Conservation (phyloP, 2,113 vertebrate genomes). For the Vanacampus margaritifer region DNA sequence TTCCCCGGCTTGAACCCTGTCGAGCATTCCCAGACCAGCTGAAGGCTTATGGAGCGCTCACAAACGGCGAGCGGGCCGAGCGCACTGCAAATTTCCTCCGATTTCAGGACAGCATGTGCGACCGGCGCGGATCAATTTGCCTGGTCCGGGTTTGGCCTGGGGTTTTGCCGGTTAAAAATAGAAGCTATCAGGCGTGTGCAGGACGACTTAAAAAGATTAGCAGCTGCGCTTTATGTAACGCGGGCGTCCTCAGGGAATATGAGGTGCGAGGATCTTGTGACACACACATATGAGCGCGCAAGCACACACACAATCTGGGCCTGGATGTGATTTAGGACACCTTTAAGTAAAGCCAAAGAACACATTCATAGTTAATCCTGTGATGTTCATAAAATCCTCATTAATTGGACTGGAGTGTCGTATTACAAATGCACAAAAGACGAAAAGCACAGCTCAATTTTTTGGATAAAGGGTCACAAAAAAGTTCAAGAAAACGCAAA, state of each 20-base stretch:
- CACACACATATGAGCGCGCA: neutral
- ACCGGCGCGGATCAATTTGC: conserved; percentile 38
- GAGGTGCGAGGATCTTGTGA: conserved; percentile 27
- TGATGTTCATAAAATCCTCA: no score
- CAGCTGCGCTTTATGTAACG: conserved; percentile 72
- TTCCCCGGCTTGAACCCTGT: neutral
- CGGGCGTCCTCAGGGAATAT: conserved; percentile 10
- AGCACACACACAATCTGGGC: neutral
- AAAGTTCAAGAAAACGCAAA: no score
- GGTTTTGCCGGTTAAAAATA: conserved; percentile 57
- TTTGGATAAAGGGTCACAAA: no score
- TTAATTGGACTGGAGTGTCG: no score
- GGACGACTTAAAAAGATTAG: conserved; percentile 44
- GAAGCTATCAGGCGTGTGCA: conserved; percentile 32
- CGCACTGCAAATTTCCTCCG: conserved; percentile 19
- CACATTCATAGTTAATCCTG: no score
- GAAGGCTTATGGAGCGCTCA: conserved; percentile 17
- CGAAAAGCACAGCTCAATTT: no score
- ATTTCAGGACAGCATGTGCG: conserved; percentile 25
- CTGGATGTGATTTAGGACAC: neutral
- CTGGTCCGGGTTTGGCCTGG: neutral
- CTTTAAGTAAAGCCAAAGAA: neutral
- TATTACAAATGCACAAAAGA: no score
- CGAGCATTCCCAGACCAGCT: conserved; percentile 22
- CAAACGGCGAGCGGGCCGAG: neutral